phyloP scores from a whole-genome alignment of 1,140 invertebrate genomes.

The Sitobion miscanthi region DNA sequence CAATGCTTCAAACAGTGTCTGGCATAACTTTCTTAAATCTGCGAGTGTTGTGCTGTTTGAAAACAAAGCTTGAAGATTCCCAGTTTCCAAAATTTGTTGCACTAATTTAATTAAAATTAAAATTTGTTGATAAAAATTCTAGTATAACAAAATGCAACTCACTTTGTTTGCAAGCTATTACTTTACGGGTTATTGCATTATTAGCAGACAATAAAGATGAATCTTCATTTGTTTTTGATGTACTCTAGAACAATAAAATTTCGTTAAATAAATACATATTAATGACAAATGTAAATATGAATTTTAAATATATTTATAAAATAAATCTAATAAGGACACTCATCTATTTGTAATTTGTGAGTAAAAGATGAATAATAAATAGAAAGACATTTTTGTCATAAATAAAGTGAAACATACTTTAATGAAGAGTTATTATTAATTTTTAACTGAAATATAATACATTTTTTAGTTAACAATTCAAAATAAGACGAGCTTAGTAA shows the following conservation, averaged over 20 bases:
- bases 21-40: conserved; percentile 77
- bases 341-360: too few species aligned
- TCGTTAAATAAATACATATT: background rate
- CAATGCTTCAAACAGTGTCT: conserved; percentile 79
- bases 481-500: background rate
- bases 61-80: conserved; percentile 63
- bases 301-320: background rate
- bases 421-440: background rate
- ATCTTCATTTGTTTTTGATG: conserved; percentile 67
- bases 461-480: background rate
- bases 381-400: too few species aligned
- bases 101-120: conserved; percentile 65
- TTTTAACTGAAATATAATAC: background rate
- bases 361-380: too few species aligned
- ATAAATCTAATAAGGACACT: too few species aligned
- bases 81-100: conserved; percentile 71
- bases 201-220: conserved; percentile 26
- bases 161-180: conserved; percentile 56
- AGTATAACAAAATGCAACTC: conserved; percentile 50
- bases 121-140: background rate
- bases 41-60: conserved; percentile 73
- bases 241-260: background rate
- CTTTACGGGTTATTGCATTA: conserved; percentile 23
- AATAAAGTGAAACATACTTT: background rate
- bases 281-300: background rate